phyloP scores from a whole-genome alignment of 2,113 vertebrate species.

The Fregata magnificens region DNA sequence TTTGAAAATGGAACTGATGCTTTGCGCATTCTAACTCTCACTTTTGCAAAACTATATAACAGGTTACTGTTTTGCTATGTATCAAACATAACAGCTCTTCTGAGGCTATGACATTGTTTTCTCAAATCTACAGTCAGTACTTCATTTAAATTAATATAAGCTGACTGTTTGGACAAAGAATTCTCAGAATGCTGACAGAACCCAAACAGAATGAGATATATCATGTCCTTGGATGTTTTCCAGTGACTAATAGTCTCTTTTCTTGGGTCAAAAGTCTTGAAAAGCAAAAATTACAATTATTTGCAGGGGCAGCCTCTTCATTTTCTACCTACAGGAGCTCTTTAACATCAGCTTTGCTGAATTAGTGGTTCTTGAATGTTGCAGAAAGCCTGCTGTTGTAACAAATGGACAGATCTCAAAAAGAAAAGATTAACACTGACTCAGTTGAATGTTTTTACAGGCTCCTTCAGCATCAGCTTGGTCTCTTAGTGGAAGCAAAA shows the following conservation, averaged over 20 bases:
- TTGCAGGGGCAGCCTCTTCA: not conserved
- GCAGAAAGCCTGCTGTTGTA: not conserved
- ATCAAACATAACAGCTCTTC: not conserved
- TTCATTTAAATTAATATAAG: not conserved
- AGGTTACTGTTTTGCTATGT: not conserved
- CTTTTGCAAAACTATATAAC: not conserved
- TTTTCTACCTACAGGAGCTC: not conserved
- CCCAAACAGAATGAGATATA: not conserved
- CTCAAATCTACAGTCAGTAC: not conserved
- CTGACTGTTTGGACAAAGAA: not conserved
- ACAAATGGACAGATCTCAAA: not conserved
- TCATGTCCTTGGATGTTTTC: not conserved
- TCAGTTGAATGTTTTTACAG: not conserved
- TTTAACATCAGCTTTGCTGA: not conserved
- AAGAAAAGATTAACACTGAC: not conserved
- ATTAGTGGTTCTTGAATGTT: not conserved
- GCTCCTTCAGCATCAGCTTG: not conserved
- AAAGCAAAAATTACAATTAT: not conserved
- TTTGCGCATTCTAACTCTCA: not conserved
- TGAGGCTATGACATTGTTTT: not conserved
- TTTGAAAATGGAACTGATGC: not conserved
- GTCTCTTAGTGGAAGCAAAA: not conserved
- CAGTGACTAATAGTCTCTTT: not conserved
- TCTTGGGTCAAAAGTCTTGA: not conserved
- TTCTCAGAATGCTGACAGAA: not conserved